Evolutionary conservation across 2,888 invertebrate genomes (phyloP).

Genomic region (Noctua pronuba): DNA sequence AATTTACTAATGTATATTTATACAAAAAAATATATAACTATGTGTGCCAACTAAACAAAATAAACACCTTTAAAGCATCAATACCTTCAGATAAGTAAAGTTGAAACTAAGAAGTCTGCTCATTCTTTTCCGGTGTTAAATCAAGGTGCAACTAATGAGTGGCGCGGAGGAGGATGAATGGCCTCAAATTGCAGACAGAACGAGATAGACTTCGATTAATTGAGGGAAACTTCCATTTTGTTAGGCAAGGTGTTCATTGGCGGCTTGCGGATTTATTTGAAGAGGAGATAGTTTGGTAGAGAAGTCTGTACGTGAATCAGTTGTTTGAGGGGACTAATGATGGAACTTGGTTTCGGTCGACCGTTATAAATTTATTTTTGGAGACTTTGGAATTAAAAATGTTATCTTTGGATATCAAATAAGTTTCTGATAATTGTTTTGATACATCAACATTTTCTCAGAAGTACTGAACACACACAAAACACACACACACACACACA

Average conservation of each 20-base stretch:
- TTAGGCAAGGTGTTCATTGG: constrained; percentile 29
- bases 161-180: constrained; percentile 55
- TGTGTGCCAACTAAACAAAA: no score
- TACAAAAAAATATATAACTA: no score
- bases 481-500: no score
- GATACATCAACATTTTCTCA: neutral
- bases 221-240: constrained; percentile 56
- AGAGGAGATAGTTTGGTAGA: neutral
- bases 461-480: no score
- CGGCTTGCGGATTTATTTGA: constrained; percentile 22
- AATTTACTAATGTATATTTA: no score
- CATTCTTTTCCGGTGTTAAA: constrained; percentile 38
- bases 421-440: neutral
- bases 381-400: neutral
- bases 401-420: neutral
- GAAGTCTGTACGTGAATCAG: neutral
- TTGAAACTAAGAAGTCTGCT: constrained; percentile 3
- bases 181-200: constrained; percentile 63
- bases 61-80: no score
- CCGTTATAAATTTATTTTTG: neutral
- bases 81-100: constrained; percentile 20
- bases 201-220: constrained; percentile 62
- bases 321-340: neutral
- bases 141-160: constrained; percentile 65
- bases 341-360: neutral